Evolutionary conservation across 2,888 invertebrate genomes (phyloP), one percentile per base, ranked within the genome.

Genomic region (Polyommatus icarus): DNA sequence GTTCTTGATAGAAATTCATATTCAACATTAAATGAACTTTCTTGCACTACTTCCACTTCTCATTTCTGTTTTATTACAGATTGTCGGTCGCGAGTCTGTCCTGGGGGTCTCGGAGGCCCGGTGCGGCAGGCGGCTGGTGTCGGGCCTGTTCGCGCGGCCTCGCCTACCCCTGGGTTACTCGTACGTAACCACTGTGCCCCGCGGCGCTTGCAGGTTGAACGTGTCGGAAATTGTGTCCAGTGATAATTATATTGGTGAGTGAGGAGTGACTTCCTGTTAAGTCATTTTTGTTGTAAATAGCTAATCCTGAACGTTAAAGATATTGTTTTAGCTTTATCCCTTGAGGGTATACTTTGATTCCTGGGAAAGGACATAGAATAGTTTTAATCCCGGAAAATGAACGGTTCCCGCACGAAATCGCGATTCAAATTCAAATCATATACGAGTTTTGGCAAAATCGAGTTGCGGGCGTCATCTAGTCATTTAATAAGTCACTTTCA

Each of bases 141-240:
- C 98, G 24, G 98, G 98, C 1, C 95, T 98, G 84, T 98, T 98
- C 90, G 97, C 97, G 29, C 95, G 97, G 78, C 96, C 97, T 73
- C 96, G 97, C 79, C 92, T 98, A 82, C 96, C 97, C 0, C 96
- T 96, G 76, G 98, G 98, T 80, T 98, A 98, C 91, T 96, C 98
- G 72, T 95, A 97, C 84, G 96, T 98, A 77, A 96, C 98, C 6
- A 97, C 96, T 72, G 96, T 99, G 79, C 98, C 98, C 2, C 95
- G 95, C 76, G 98, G 98, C 40, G 98, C 98, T 71, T 98, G 98
- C 89, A 96, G 97, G 83, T 96, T 99, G 82, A 97, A 98, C 86
- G 96, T 98, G 83, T 97, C 97, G 12, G 98, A 98, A 89, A 94
- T 98, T 77, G 95, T 96, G 80, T 95, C 96, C 84, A 97, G 96